Conservation (phyloP, 2,888 invertebrate genomes). For the Dorcus hopei region DNA sequence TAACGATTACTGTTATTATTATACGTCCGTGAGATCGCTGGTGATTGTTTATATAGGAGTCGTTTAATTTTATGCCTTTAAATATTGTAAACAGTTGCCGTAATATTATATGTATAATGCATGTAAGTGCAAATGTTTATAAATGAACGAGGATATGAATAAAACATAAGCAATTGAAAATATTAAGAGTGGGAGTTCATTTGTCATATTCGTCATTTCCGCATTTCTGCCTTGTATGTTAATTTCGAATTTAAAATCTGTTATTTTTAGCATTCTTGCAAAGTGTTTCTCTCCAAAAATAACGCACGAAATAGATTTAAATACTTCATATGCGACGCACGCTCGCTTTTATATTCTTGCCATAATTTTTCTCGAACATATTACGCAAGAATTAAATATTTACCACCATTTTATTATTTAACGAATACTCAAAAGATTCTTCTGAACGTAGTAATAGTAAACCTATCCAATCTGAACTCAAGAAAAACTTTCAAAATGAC, state of each 20-base stretch:
- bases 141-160: slow-evolving; percentile 26
- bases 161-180: slow-evolving; percentile 36
- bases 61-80: slow-evolving; percentile 23
- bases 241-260: slow-evolving; percentile 9
- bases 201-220: slow-evolving; percentile 12
- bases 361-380: too few species aligned
- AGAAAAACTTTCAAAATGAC: too few species aligned
- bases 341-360: too few species aligned
- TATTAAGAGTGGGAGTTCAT: slow-evolving; percentile 35
- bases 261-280: slow-evolving; percentile 1
- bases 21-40: slow-evolving; percentile 25
- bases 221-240: slow-evolving; percentile 8
- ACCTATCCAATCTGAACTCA: too few species aligned
- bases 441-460: too few species aligned
- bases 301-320: too few species aligned
- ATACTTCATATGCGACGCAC: too few species aligned
- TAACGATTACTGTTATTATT: slow-evolving; percentile 45
- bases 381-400: too few species aligned
- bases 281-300: neutral
- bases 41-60: slow-evolving; percentile 13
- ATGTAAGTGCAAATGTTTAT: slow-evolving; percentile 4
- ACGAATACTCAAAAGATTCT: too few species aligned
- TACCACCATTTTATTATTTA: too few species aligned
- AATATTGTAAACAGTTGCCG: slow-evolving; percentile 10
- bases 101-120: slow-evolving; percentile 4